A percentile compares a stretch with the other conserved stretches of the same genome.
These are phyloP conservation scores for Holothuria leucospilota DNA, from an alignment of 53 echinoderm and acorn worm genomes.

Conservation along the genomic window DNA sequence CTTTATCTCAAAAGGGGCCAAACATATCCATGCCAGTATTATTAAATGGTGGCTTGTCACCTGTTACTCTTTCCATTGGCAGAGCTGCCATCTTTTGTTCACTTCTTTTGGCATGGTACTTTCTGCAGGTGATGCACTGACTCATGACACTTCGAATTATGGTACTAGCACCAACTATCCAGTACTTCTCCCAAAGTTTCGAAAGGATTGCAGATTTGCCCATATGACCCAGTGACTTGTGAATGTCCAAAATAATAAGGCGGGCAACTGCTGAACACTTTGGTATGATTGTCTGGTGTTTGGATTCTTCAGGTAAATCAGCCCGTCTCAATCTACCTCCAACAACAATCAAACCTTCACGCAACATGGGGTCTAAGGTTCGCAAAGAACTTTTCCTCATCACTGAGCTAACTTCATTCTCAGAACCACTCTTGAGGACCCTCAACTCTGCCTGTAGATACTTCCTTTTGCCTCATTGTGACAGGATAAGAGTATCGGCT, in stretches of 20 bases:
- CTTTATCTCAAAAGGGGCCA: too few species aligned
- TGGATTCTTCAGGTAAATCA: slow-evolving; percentile 2
- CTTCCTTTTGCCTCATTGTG: slow-evolving; percentile 14
- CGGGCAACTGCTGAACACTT: slow-evolving; percentile 25
- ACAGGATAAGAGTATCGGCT: not conserved
- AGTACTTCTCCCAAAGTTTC: slow-evolving; percentile 45
- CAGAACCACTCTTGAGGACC: slow-evolving; percentile 9
- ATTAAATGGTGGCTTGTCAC: slow-evolving; percentile 40
- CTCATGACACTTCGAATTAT: slow-evolving; percentile 18
- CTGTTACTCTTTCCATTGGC: slow-evolving; percentile 32
- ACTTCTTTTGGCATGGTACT: slow-evolving; percentile 7
- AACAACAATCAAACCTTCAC: slow-evolving; percentile 6
- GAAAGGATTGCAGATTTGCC: slow-evolving; percentile 58
- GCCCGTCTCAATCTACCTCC: slow-evolving; percentile 28
- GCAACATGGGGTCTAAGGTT: not conserved
- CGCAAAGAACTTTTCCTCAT: slow-evolving; percentile 12
- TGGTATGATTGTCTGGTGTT: slow-evolving; percentile 32
- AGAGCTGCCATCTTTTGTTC: slow-evolving; percentile 44
- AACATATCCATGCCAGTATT: slow-evolving; percentile 49
- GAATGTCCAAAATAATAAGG: slow-evolving; percentile 55
- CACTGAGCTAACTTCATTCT: not conserved
- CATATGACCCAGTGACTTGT: too few species aligned
- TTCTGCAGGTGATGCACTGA: slow-evolving; percentile 11
- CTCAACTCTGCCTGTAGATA: slow-evolving; percentile 9
- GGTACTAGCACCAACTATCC: slow-evolving; percentile 47